phyloP scores from a whole-genome alignment of 2,888 invertebrate species.

The Petrolisthes cinctipes region DNA sequence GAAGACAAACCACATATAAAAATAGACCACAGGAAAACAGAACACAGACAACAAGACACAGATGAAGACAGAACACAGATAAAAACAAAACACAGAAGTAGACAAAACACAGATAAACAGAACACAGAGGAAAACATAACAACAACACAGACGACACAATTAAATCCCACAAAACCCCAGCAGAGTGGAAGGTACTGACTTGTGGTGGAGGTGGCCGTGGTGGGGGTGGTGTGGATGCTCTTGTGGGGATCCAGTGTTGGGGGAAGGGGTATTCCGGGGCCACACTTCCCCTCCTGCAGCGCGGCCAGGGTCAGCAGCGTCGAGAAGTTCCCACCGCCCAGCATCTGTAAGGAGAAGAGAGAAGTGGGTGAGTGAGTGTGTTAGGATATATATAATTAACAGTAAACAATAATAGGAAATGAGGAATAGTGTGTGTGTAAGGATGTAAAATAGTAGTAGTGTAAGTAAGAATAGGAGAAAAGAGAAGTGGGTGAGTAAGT shows the following conservation, averaged over 20 bases:
- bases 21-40: no score
- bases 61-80: background rate
- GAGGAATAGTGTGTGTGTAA: no score
- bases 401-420: no score
- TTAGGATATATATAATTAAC: no score
- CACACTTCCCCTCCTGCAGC: constrained; percentile 57
- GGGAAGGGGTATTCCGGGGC: constrained; percentile 51
- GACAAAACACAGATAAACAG: no score
- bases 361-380: background rate
- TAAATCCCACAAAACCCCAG: no score
- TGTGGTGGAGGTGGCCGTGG: constrained; percentile 56
- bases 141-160: background rate
- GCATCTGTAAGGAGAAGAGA: constrained; percentile 69
- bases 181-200: constrained; percentile 31
- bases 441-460: no score
- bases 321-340: constrained; percentile 72
- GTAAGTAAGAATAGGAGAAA: no score
- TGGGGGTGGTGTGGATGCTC: constrained; percentile 58
- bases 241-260: constrained; percentile 62
- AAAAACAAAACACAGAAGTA: no score
- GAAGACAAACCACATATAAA: no score
- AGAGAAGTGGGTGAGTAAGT: no score
- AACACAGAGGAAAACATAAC: background rate
- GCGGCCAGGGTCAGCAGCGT: constrained; percentile 67
- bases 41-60: no score